phyloP scores from a whole-genome alignment of 1,140 invertebrate genomes.

The Hycleus cichorii region DNA sequence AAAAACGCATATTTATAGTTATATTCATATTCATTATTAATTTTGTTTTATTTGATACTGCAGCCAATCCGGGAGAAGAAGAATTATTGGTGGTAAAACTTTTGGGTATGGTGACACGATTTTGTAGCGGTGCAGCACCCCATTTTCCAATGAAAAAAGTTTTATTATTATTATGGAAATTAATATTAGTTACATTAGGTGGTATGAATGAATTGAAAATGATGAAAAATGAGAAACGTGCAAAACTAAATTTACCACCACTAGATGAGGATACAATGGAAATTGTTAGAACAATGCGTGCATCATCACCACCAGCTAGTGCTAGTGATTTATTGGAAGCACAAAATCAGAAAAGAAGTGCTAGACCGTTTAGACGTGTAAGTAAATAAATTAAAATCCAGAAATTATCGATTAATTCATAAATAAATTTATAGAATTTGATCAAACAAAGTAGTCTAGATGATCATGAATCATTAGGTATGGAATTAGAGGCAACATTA shows the following conservation, averaged over 20 bases:
- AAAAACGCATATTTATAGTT: too few species aligned
- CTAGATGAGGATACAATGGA: conserved; percentile 89
- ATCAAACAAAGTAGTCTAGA: conserved; percentile 92
- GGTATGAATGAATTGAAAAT: conserved; percentile 67
- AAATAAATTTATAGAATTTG: conserved; percentile 53
- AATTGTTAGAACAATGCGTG: conserved; percentile 85
- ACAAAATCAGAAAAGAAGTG: conserved; percentile 70
- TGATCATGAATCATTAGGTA: conserved; percentile 67
- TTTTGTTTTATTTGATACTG: background rate
- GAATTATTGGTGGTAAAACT: conserved; percentile 83
- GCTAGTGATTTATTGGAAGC: conserved; percentile 86
- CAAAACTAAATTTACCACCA: conserved; percentile 62
- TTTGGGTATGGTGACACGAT: conserved; percentile 87
- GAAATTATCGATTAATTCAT: background rate
- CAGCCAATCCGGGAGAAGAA: conserved; percentile 49
- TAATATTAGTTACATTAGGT: conserved; percentile 82
- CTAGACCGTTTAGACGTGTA: conserved; percentile 55
- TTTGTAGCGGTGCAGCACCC: conserved; percentile 88
- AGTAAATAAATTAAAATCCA: conserved; percentile 18
- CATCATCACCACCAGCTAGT: conserved; percentile 89
- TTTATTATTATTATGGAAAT: conserved; percentile 92
- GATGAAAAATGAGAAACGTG: conserved; percentile 48
- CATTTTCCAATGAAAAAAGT: conserved; percentile 99
- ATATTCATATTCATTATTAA: conserved; percentile 1
- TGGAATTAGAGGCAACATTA: conserved; percentile 55